These are phyloP conservation scores for Musca vetustissima DNA, from an alignment of 1,140 invertebrate genomes.

Conservation along the genomic window DNA sequence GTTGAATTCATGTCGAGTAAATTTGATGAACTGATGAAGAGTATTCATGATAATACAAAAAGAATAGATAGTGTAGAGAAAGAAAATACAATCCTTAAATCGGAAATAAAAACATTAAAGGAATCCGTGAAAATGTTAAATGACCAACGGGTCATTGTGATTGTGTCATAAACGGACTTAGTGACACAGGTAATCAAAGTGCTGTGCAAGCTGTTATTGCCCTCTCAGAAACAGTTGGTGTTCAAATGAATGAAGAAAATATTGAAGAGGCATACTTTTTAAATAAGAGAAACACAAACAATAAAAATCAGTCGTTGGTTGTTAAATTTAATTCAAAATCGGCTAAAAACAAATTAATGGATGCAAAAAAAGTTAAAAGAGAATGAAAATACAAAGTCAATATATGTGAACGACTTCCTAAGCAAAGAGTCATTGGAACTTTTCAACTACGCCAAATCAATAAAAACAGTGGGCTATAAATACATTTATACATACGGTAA, in stretches of 20 bases:
- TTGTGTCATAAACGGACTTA: background rate
- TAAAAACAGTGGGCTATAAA: background rate
- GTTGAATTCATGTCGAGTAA: background rate
- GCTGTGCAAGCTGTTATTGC: background rate
- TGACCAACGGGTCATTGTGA: background rate
- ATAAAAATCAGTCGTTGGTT: background rate
- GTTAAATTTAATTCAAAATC: background rate
- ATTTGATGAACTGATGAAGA: background rate
- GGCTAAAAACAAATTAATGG: background rate
- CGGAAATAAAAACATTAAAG: background rate
- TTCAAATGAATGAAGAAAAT: background rate
- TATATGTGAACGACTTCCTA: background rate
- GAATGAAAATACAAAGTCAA: background rate
- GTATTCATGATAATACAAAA: background rate
- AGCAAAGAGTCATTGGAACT: background rate
- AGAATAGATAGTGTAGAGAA: background rate
- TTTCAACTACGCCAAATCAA: background rate
- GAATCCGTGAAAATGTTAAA: background rate
- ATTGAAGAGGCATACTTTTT: background rate
- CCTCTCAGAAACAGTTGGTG: background rate
- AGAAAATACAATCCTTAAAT: background rate
- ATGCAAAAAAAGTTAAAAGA: background rate
- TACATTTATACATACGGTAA: background rate
- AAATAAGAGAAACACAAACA: background rate
- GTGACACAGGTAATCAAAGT: background rate